A percentile compares a stretch with the other conserved stretches of the same genome.
These are phyloP conservation scores for Sminthurinus aureus DNA, from an alignment of 2,888 invertebrate species.

Conservation along the genomic window DNA sequence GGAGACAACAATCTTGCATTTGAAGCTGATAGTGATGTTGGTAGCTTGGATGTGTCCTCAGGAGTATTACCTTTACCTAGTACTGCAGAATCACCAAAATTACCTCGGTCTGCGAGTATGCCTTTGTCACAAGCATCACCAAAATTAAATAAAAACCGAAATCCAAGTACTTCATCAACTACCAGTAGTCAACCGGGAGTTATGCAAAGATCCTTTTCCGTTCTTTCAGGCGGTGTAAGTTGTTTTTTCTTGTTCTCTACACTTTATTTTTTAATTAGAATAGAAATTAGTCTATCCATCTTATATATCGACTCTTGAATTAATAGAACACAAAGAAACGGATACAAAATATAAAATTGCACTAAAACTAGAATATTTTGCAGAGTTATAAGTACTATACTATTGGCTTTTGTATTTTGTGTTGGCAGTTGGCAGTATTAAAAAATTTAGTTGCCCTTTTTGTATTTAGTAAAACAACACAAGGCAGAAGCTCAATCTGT, in stretches of 20 bases:
- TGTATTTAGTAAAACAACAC: not conserved
- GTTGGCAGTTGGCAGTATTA: not conserved
- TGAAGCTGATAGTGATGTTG: slow-evolving; percentile 38
- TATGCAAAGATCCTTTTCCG: slow-evolving; percentile 58
- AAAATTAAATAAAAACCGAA: slow-evolving; percentile 13
- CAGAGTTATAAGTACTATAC: not conserved
- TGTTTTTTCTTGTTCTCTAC: slow-evolving; percentile 9
- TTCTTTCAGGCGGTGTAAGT: slow-evolving; percentile 56
- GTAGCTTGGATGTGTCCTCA: slow-evolving; percentile 8
- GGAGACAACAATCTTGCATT: slow-evolving; percentile 37
- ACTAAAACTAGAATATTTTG: not conserved
- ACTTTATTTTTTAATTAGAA: not conserved
- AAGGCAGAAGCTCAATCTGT: too few relatives aligned
- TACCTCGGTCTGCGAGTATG: slow-evolving; percentile 57
- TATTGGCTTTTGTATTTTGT: not conserved
- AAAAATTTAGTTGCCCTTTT: not conserved
- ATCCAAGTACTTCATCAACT: slow-evolving; percentile 21
- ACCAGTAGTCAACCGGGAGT: slow-evolving; percentile 21
- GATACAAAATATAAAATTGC: not conserved
- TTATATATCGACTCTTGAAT: too few relatives aligned
- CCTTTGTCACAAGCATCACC: slow-evolving; percentile 46
- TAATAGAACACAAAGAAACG: not conserved
- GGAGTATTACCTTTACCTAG: not conserved
- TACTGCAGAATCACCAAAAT: slow-evolving; percentile 34
- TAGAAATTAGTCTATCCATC: not conserved